Percentiles rank a stretch among this genome's conserved stretches.
Evolutionary conservation across 2,113 vertebrate genomes (phyloP).

Genomic region (Myotis davidii): DNA sequence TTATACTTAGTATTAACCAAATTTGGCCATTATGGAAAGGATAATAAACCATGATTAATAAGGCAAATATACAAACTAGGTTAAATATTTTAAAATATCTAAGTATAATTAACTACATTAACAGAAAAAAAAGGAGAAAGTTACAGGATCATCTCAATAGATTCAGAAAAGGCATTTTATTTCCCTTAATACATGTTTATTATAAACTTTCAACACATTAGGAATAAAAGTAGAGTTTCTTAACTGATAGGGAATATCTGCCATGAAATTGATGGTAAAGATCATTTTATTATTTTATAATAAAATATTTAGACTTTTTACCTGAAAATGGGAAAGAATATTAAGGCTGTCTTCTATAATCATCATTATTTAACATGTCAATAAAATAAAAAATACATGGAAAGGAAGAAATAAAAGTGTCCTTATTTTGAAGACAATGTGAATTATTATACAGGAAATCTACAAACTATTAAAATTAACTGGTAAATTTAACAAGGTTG

Average conservation of each 20-base stretch:
- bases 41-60: neutral
- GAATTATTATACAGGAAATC: neutral
- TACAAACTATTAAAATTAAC: neutral
- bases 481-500: neutral
- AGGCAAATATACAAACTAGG: neutral
- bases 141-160: neutral
- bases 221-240: neutral
- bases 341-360: neutral
- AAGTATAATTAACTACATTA: neutral
- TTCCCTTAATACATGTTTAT: neutral
- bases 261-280: neutral
- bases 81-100: neutral
- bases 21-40: neutral
- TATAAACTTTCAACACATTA: neutral
- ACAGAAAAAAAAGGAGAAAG: neutral
- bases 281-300: neutral
- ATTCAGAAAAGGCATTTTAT: neutral
- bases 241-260: neutral
- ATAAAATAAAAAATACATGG: neutral
- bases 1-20: neutral
- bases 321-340: neutral
- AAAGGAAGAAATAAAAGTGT: neutral
- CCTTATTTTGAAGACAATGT: neutral
- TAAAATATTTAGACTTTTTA: neutral
- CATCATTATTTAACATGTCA: neutral